Conservation (phyloP, 2,888 invertebrate species). For the Parnassius orleans region DNA sequence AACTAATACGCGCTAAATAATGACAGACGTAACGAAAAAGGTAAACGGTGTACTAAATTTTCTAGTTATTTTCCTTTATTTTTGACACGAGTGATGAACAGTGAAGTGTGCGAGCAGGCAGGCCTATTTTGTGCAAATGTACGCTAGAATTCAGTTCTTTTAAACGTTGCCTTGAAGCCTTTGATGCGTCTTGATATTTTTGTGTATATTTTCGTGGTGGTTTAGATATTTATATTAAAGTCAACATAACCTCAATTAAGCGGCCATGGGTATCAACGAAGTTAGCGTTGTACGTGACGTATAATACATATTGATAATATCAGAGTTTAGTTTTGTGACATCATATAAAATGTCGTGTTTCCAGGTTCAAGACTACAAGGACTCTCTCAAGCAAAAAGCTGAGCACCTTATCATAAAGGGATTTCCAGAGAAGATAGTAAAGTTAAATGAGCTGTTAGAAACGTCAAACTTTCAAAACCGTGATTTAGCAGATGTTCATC, state of each 20-base stretch:
- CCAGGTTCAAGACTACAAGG: constrained; percentile 95
- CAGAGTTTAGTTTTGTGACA: constrained; percentile 9
- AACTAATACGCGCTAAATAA: constrained; percentile 43
- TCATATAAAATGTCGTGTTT: constrained; percentile 27
- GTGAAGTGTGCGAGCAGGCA: constrained; percentile 59
- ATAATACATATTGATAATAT: constrained; percentile 18
- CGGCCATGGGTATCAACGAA: constrained; percentile 37
- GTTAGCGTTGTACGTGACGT: constrained; percentile 30
- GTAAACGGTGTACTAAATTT: constrained; percentile 45
- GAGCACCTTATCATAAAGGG: constrained; percentile 93
- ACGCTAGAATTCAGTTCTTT: constrained; percentile 26
- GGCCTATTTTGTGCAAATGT: constrained; percentile 38
- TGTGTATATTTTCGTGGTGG: constrained; percentile 10
- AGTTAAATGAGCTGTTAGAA: constrained; percentile 92
- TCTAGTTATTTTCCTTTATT: constrained; percentile 39
- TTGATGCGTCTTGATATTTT: constrained; percentile 19
- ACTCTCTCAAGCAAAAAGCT: constrained; percentile 91
- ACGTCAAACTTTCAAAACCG: constrained; percentile 90
- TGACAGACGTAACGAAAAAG: constrained; percentile 75
- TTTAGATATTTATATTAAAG: constrained; percentile 25
- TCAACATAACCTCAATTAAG: constrained; percentile 42
- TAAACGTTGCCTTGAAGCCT: constrained; percentile 1
- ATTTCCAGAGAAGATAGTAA: constrained; percentile 96
- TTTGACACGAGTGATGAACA: constrained; percentile 57
- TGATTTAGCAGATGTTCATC: constrained; percentile 88